Conservation (phyloP, 2,113 vertebrate genomes). For the Cettia cetti region DNA sequence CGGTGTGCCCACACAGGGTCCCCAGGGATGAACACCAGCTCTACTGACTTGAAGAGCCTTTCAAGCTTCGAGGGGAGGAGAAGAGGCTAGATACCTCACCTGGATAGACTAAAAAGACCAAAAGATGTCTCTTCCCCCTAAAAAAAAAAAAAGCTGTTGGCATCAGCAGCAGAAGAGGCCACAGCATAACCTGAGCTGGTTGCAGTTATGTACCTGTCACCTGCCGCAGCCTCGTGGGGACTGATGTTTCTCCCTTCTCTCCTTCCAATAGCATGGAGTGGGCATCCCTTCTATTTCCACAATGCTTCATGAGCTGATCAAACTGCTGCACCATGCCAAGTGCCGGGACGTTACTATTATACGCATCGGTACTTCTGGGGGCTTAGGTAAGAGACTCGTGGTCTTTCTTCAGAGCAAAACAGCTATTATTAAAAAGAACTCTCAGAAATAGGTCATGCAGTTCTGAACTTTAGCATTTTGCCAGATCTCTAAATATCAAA, state of each 20-base stretch:
- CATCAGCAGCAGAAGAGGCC: not conserved
- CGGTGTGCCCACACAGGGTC: fast-evolving
- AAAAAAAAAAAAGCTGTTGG: not conserved
- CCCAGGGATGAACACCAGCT: not conserved
- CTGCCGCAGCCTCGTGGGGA: fast-evolving
- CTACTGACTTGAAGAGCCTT: not conserved
- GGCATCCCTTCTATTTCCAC: conserved; percentile 89
- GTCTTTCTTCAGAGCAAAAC: not conserved
- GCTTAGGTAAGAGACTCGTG: conserved; percentile 72
- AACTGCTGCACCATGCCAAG: conserved; percentile 83
- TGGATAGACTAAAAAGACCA: not conserved
- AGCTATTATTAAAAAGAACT: not conserved
- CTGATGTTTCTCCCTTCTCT: not conserved
- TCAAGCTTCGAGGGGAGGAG: not conserved
- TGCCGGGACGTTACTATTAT: conserved; percentile 83
- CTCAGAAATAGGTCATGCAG: not conserved
- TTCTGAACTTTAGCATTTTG: not conserved
- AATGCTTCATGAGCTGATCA: conserved; percentile 90
- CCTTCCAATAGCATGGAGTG: conserved; percentile 80
- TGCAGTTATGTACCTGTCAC: not conserved
- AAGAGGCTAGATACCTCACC: not conserved
- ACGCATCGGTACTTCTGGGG: conserved; percentile 84
- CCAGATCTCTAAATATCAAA: not conserved
- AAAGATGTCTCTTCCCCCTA: not conserved
- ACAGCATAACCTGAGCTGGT: fast-evolving